Conservation (phyloP, 2,797 vertebrate genomes). For the Sebastolobus altivelis region DNA sequence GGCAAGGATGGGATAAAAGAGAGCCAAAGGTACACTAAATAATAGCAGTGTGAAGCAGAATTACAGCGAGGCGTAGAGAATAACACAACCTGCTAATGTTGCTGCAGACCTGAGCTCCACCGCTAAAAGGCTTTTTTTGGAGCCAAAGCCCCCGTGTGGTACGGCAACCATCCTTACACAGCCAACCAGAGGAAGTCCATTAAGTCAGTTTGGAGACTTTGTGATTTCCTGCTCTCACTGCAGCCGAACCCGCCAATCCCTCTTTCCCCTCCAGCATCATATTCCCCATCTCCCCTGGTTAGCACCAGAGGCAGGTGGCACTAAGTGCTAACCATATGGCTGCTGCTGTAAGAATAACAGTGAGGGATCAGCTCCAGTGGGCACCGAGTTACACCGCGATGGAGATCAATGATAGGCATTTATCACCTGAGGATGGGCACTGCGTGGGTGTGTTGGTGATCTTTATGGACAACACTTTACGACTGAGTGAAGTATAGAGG, state of each 20-base stretch:
- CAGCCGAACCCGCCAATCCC: slow-evolving; percentile 60
- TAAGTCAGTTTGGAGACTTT: slow-evolving; percentile 71
- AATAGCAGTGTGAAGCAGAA: slow-evolving; percentile 40
- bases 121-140: slow-evolving; percentile 46
- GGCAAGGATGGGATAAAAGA: slow-evolving; percentile 64
- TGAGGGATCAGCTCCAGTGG: slow-evolving; percentile 74
- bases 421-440: slow-evolving; percentile 73
- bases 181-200: slow-evolving; percentile 69
- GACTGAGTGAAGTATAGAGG: slow-evolving; percentile 26
- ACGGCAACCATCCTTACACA: slow-evolving; percentile 42
- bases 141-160: slow-evolving; percentile 45
- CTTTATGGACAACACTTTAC: slow-evolving; percentile 58
- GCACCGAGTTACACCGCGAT: slow-evolving; percentile 63
- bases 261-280: slow-evolving; percentile 30
- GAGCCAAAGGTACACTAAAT: slow-evolving; percentile 66
- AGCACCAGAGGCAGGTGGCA: slow-evolving; percentile 81
- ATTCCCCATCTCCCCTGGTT: slow-evolving; percentile 59
- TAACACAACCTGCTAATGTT: slow-evolving; percentile 51
- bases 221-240: slow-evolving; percentile 66
- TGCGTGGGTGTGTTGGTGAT: slow-evolving; percentile 60
- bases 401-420: slow-evolving; percentile 80
- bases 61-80: slow-evolving; percentile 40
- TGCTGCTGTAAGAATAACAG: slow-evolving; percentile 70
- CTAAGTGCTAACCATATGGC: slow-evolving; percentile 82
- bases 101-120: slow-evolving; percentile 35